Base-by-base conservation (phyloP, 2,113 vertebrate species). In the Notothenia coriiceps region DNA sequence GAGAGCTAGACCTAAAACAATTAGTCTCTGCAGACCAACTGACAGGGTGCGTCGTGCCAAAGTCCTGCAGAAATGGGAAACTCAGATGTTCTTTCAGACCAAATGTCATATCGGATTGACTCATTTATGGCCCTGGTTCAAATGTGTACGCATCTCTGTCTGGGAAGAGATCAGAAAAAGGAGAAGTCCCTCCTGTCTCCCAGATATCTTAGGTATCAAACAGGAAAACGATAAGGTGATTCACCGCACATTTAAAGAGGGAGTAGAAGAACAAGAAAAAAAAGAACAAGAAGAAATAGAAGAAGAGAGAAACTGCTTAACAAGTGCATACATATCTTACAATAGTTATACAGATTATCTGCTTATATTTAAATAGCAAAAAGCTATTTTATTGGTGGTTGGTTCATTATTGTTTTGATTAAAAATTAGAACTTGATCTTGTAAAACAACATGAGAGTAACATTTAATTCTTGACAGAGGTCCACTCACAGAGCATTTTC, bases 121-220 rank as follows among this genome's bases (percentile, higher is more conserved):
- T 88, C 83, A 82, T 91, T 87, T 84, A 70, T 90, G 82, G 89
- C 90, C 82, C 0, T 8, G 20, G 54, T 88, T 88, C 82, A 91
- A 86, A 70, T 56, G 40, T 70, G 49, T 17, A 15, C 8, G 14
- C 67, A 50, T 84, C 56, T 81, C 73, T 50, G 77, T 89, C 79
- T 29, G 76, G 62, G 67, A 82, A 46, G 84, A 74, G 50, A 43
- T 56, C 68, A 20, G 13, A 76, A 64, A 80, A 78, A 81, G 13
- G 35, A 80, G 12, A 46, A 51, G 10, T 73, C 88, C 70, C 67
- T 65, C 8, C 2, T 4, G 65, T 51, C 68, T 63, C 13, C 17
- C 15, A n/a, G 12, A 5, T 14, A 59, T 78, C 69, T 40, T 1
- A 46, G 20, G 43, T 47, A 22, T 80, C 64, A 1, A 55, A 46